Evolutionary conservation across 2,888 invertebrate genomes (phyloP), one percentile per base, ranked within the genome.

Genomic region (Odontocolon sp.): DNA sequence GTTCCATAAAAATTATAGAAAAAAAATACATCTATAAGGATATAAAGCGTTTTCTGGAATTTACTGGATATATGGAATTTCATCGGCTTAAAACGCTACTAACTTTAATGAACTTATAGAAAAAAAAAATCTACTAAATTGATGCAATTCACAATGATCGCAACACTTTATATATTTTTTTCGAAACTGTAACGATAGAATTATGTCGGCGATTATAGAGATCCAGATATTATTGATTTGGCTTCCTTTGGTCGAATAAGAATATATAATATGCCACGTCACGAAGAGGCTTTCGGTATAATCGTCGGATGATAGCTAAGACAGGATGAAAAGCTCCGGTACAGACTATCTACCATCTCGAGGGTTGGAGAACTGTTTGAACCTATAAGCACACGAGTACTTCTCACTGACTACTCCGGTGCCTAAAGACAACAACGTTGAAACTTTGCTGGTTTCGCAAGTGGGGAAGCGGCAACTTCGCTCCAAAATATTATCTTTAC

Each of bases 401-500:
- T 26, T 26, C 31, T 61, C 61, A 31, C 9, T 26, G 47, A 63
- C 63, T 33, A 16, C 47, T 63, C 63, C 14, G 21, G n/a, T 67
- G 63, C 56, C 67, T 63, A 77, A 67, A 68, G 76, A 72, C 76
- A 77, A 77, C 76, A 76, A 67, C 47, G 71, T 67, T 47, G 28
- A 77, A 77, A 77, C 67, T 77, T 77, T 77, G 69, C 47, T 56
- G 54, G 71, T 71, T 75, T 66, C 42, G 47, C 33, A 36, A 23
- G 18, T 38, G 11, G 9, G 54, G 4, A 33, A 33, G 18, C 6
- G 9, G 21, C 21, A 16, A 26, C 67, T 36, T 28, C 45, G 42
- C 38, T 52, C 59, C 76, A 76, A 81, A 83, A 82, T 84, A 84
- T 84, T 84, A 82, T 84, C 81, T 81, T 82, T 82, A 70, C 76